Evolutionary conservation across 2,113 vertebrate genomes (phyloP).

Genomic region (Fukomys damarensis): DNA sequence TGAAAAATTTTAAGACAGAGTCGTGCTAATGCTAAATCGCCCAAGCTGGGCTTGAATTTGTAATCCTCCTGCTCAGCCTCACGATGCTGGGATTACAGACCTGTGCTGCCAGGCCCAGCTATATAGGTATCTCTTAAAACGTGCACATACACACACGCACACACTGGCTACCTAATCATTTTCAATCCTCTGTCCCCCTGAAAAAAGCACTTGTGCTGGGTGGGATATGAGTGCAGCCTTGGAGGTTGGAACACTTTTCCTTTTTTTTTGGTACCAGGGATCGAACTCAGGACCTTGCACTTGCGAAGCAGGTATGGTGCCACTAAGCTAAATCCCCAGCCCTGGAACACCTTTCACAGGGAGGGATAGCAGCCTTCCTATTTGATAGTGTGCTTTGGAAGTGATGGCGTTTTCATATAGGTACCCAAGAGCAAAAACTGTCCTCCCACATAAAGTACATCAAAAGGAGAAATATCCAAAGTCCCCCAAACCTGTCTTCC

Average conservation of each 20-base stretch:
- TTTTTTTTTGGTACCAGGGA: too few species aligned
- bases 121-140: background rate
- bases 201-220: background rate
- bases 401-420: background rate
- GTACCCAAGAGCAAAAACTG: background rate
- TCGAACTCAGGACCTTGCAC: too few species aligned
- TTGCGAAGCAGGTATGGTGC: too few species aligned
- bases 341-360: constrained; percentile 27
- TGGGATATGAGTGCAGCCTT: background rate
- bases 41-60: background rate
- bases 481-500: background rate
- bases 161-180: background rate
- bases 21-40: background rate
- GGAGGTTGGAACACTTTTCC: background rate
- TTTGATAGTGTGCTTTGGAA: background rate
- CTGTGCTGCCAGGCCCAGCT: background rate
- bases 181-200: background rate
- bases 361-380: background rate
- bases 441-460: background rate
- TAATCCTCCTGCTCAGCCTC: background rate
- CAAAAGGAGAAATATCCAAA: background rate
- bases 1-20: background rate
- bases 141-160: background rate
- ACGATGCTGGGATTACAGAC: background rate
- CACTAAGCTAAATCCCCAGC: too few species aligned